Percentiles rank a stretch among this genome's conserved stretches.
Evolutionary conservation across 1,140 invertebrate genomes (phyloP).

Genomic region (Meloidogyne hapla): DNA sequence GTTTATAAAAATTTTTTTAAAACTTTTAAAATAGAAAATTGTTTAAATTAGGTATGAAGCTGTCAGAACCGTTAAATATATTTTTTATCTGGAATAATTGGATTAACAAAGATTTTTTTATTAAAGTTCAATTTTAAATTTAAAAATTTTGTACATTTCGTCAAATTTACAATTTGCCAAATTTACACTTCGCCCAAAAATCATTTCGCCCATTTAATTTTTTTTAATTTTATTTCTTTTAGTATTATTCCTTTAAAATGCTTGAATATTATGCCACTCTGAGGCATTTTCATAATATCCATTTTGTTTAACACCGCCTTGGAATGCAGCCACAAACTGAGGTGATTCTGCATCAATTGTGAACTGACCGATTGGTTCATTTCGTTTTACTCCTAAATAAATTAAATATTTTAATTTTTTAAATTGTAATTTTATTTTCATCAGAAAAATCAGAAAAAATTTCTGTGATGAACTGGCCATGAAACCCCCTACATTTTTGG

Average conservation of each 20-base stretch:
- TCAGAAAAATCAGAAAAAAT: too few relatives aligned
- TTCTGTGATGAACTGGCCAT: too few relatives aligned
- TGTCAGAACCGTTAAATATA: too few relatives aligned
- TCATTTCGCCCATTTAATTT: neutral
- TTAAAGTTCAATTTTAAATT: too few relatives aligned
- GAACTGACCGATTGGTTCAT: conserved; percentile 50
- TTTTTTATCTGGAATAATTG: too few relatives aligned
- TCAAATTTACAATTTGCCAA: too few relatives aligned
- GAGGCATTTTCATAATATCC: conserved; percentile 15
- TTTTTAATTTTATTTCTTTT: neutral
- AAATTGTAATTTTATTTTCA: neutral
- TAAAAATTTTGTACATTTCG: neutral
- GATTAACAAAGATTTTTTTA: too few relatives aligned
- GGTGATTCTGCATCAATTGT: conserved; percentile 26
- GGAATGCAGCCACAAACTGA: conserved; percentile 29
- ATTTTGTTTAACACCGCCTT: conserved; percentile 5
- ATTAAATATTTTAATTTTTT: conserved; percentile 8
- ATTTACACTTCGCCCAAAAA: too few relatives aligned
- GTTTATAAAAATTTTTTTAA: too few relatives aligned
- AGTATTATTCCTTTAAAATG: conserved; percentile 1
- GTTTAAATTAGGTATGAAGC: too few relatives aligned
- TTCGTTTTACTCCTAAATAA: conserved; percentile 42
- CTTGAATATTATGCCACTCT: conserved; percentile 39
- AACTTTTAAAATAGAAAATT: too few relatives aligned
- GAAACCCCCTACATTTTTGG: too few relatives aligned